Evolutionary conservation across 2,797 vertebrate species (phyloP), one percentile per base, ranked within the genome.

Genomic region (Acrocephalus scirpaceus): DNA sequence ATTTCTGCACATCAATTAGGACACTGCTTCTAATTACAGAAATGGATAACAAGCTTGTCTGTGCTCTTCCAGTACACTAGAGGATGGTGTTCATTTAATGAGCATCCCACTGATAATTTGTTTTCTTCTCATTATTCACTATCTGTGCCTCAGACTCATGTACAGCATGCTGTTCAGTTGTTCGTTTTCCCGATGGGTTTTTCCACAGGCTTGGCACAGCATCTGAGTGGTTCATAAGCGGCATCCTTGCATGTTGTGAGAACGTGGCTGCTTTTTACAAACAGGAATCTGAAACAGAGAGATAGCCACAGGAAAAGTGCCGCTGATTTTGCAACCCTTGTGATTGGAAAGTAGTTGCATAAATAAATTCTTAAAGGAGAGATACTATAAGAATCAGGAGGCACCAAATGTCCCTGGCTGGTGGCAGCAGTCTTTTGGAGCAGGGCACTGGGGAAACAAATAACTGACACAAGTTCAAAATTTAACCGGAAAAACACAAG

Each of bases 81-180:
- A 92, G 88, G 57, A 95, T 93, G 50, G 34, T 91, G 72, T 71
- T 94, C 77, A 79, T 50, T 91, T 96, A 95, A 96, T 93, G 84
- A 96, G 86, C 90, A 93, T 93, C 88, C 76, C 80, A 88, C 74
- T 93, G 93, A 78, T 78, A 94, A 95, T 94, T 95, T 95, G 90
- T 95, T 95, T 97, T 92, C 74, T 92, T 60, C 71, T 96, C 75
- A 82, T 95, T 95, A 93, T 92, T 95, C 93, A 64, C 36, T 94
- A 16, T 83, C 88, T 91, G 67, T 51, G 77, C 60, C 84, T 79
- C 83, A 73, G 73, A 74, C 72, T 87, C 92, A 87, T 90, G 94
- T 95, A 87, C 53, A 91, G 80, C 88, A 85, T 78, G 77, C 57
- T 85, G 92, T 85, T 95, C 95, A 82, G 54, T 88, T 93, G 94